phyloP scores from a whole-genome alignment of 2,113 vertebrate species.

The Danionella cerebrum region DNA sequence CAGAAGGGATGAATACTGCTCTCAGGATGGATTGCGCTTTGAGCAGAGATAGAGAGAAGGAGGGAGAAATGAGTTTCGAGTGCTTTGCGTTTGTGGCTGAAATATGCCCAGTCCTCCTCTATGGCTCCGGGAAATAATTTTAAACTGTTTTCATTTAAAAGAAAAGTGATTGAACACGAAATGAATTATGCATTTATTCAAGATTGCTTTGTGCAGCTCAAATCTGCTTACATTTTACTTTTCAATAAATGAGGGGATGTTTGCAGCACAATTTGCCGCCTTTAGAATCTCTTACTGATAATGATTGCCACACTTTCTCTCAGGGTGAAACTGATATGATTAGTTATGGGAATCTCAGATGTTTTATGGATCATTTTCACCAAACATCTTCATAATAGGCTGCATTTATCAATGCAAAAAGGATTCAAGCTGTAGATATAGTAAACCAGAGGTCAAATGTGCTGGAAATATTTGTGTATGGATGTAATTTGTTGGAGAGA shows the following conservation, averaged over 20 bases:
- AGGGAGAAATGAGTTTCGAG: too few species aligned
- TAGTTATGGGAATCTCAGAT: neutral
- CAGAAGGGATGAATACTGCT: neutral
- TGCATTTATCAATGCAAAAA: neutral
- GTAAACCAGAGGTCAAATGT: neutral
- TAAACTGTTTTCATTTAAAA: neutral
- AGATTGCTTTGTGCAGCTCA: neutral
- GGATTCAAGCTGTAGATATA: neutral
- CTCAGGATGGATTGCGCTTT: neutral
- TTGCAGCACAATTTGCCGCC: neutral
- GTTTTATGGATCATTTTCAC: neutral
- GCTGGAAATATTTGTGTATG: too few species aligned
- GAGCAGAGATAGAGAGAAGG: neutral
- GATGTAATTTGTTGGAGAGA: too few species aligned
- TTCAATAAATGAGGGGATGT: constrained; percentile 1
- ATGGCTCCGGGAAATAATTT: neutral
- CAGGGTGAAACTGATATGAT: neutral
- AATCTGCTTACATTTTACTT: neutral
- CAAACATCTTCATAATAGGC: neutral
- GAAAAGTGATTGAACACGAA: neutral
- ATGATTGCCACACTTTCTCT: neutral
- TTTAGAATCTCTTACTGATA: neutral
- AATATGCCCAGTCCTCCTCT: neutral
- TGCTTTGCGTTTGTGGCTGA: too few species aligned
- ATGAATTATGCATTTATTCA: neutral